These are phyloP conservation scores for Ammospiza nelsoni DNA, from an alignment of 2,113 vertebrate genomes.

Conservation along the genomic window DNA sequence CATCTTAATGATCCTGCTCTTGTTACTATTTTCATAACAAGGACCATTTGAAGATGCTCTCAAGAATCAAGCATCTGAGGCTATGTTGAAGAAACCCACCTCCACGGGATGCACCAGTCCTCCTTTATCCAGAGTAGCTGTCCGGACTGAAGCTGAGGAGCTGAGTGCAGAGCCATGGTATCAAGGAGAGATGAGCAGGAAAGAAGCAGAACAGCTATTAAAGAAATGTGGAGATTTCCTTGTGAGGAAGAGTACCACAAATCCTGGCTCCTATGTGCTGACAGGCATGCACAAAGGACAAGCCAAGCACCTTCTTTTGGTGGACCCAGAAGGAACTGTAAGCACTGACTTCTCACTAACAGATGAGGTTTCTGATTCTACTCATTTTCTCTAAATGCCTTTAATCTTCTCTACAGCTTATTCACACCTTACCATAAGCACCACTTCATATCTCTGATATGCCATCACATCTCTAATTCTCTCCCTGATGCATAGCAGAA, in stretches of 20 bases:
- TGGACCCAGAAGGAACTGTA: constrained; percentile 96
- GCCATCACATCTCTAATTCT: not conserved
- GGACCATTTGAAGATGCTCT: constrained; percentile 97
- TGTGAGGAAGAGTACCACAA: constrained; percentile 93
- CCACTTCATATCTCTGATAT: not conserved
- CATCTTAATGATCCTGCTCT: not conserved
- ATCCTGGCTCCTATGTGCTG: constrained; percentile 92
- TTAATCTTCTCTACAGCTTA: not conserved
- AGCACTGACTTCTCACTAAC: constrained; percentile 31
- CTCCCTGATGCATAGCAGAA: not conserved
- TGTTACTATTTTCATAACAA: constrained; percentile 54
- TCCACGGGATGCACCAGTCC: constrained; percentile 87
- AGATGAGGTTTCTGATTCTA: not conserved
- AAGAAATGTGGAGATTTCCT: constrained; percentile 92
- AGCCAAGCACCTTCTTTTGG: constrained; percentile 92
- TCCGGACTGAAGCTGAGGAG: constrained; percentile 79
- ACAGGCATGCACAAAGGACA: constrained; percentile 94
- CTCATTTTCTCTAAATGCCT: not conserved
- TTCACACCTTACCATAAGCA: not conserved
- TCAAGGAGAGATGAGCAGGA: constrained; percentile 93
- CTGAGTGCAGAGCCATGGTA: constrained; percentile 90
- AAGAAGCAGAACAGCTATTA: constrained; percentile 91
- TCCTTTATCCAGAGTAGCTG: constrained; percentile 77
- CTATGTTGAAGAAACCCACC: constrained; percentile 79
- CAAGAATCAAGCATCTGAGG: constrained; percentile 76